Percentiles rank a stretch among this genome's conserved stretches.
Evolutionary conservation across 1,140 invertebrate species (phyloP).

Genomic region (Zaprionus kolodkinae): DNA sequence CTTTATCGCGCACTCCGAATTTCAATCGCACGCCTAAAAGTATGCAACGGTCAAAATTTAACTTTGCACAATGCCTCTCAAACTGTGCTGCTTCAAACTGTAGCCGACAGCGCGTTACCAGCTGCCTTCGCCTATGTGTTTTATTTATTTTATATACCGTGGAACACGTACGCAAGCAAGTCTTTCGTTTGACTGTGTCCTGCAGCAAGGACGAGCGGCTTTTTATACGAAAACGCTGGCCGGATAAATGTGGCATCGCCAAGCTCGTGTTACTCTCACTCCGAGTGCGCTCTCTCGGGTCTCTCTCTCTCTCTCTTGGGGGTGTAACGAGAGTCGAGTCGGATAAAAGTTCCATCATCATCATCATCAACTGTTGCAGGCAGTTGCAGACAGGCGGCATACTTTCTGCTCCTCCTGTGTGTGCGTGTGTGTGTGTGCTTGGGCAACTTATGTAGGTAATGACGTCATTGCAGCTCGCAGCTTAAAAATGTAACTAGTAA

Average conservation of each 20-base stretch:
- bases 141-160: constrained; percentile 6
- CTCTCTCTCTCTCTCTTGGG: constrained; percentile 28
- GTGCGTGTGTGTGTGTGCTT: constrained; percentile 10
- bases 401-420: constrained; percentile 55
- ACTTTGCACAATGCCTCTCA: constrained; percentile 33
- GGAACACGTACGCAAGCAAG: constrained; percentile 48
- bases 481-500: constrained; percentile 48
- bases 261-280: neutral
- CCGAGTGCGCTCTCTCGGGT: neutral
- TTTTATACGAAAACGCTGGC: constrained; percentile 61
- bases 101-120: constrained; percentile 53
- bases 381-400: constrained; percentile 48
- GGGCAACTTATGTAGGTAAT: constrained; percentile 66
- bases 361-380: constrained; percentile 68
- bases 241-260: constrained; percentile 39
- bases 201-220: constrained; percentile 42
- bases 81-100: constrained; percentile 41
- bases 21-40: constrained; percentile 37
- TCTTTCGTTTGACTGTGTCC: constrained; percentile 73
- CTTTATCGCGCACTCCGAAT: constrained; percentile 27
- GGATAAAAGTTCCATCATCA: constrained; percentile 32
- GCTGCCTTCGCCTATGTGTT: constrained; percentile 9
- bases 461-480: constrained; percentile 64
- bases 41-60: constrained; percentile 30
- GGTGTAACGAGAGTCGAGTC: constrained; percentile 31